Conservation (phyloP, 2,888 invertebrate genomes). For the Helleia helle region DNA sequence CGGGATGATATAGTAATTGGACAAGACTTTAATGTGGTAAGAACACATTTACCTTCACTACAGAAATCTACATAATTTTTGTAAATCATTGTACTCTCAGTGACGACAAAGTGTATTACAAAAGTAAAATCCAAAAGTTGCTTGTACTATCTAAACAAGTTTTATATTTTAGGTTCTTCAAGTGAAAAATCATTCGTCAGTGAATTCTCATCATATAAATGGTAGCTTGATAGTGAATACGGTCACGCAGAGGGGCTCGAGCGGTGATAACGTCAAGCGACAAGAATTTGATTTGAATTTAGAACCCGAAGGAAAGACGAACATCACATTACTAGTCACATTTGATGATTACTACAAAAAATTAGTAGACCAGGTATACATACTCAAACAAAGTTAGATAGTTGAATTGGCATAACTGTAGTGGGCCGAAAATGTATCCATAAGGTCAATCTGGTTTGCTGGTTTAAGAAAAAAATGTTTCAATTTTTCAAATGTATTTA, state of each 20-base stretch:
- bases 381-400: too few species aligned
- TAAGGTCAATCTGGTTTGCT: too few species aligned
- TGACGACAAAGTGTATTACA: too few species aligned
- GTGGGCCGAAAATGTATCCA: too few species aligned
- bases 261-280: neutral
- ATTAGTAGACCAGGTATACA: neutral
- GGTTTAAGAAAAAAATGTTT: too few species aligned
- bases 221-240: neutral
- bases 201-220: neutral
- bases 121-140: too few species aligned
- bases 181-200: neutral
- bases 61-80: too few species aligned
- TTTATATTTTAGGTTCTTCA: neutral
- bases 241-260: neutral
- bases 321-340: neutral
- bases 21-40: constrained; percentile 3
- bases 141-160: too few species aligned
- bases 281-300: neutral
- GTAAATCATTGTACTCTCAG: too few species aligned
- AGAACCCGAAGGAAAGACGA: neutral
- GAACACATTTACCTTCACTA: neutral
- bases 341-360: constrained; percentile 1
- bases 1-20: neutral
- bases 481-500: too few species aligned
- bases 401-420: too few species aligned